Evolutionary conservation across 2,888 invertebrate genomes (phyloP).

Genomic region (Brachylomia viminalis): DNA sequence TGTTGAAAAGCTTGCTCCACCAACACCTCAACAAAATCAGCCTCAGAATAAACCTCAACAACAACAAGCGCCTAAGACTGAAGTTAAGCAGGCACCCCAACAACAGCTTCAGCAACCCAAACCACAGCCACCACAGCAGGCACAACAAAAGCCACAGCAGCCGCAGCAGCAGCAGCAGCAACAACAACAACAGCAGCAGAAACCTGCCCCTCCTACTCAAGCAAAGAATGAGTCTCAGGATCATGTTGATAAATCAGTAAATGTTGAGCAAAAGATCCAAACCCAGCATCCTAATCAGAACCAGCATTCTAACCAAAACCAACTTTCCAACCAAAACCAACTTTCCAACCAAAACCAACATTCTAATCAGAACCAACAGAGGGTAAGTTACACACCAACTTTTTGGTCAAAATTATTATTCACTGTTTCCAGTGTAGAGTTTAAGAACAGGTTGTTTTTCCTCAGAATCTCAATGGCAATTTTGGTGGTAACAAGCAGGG

Average conservation of each 20-base stretch:
- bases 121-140: constrained; percentile 57
- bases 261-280: constrained; percentile 75
- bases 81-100: constrained; percentile 60
- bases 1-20: constrained; percentile 62
- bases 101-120: constrained; percentile 64
- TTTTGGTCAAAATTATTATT: not conserved
- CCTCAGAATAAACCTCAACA: constrained; percentile 50
- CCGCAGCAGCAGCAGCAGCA: constrained; percentile 66
- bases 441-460: constrained; percentile 39
- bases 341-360: constrained; percentile 56
- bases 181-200: constrained; percentile 68
- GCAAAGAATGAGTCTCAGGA: constrained; percentile 76
- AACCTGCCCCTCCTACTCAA: constrained; percentile 69
- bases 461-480: constrained; percentile 84
- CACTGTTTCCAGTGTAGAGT: not conserved
- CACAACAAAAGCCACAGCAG: constrained; percentile 67
- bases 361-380: constrained; percentile 63
- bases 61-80: constrained; percentile 51
- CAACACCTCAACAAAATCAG: constrained; percentile 46
- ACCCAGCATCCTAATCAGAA: constrained; percentile 64
- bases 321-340: constrained; percentile 43
- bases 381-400: constrained; percentile 51
- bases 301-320: constrained; percentile 51
- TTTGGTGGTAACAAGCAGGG: constrained; percentile 82
- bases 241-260: constrained; percentile 78